Evolutionary conservation across 2,113 vertebrate genomes (phyloP).

Genomic region (Pluvialis apricaria): DNA sequence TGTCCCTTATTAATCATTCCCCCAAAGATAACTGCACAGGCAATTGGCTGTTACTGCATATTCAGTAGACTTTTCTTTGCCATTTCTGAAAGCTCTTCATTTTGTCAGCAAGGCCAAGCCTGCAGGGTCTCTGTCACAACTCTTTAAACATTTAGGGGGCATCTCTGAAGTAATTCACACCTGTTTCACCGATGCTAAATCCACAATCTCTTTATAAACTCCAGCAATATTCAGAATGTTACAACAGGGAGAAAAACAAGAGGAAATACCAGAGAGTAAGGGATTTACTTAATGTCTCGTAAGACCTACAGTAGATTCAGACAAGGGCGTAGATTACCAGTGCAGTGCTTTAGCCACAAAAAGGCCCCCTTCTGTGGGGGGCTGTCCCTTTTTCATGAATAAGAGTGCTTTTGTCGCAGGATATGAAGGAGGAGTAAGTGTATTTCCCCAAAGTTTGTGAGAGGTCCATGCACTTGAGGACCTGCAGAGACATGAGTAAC

Average conservation of each 20-base stretch:
- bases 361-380: fast-evolving
- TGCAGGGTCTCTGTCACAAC: background rate
- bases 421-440: background rate
- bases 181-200: background rate
- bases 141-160: background rate
- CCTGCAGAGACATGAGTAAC: background rate
- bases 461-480: background rate
- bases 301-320: background rate
- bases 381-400: background rate
- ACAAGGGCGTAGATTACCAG: background rate
- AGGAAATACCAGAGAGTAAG: background rate
- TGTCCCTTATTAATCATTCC: background rate
- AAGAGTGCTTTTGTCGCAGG: background rate
- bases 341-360: background rate
- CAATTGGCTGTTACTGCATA: background rate
- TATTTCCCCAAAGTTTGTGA: background rate
- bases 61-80: background rate
- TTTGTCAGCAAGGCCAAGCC: background rate
- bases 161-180: background rate
- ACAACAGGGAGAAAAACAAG: background rate
- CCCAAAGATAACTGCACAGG: background rate
- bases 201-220: background rate
- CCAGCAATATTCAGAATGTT: background rate
- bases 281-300: background rate
- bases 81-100: background rate